Evolutionary conservation across 2,113 vertebrate genomes (phyloP).

Genomic region (Prinia subflava): DNA sequence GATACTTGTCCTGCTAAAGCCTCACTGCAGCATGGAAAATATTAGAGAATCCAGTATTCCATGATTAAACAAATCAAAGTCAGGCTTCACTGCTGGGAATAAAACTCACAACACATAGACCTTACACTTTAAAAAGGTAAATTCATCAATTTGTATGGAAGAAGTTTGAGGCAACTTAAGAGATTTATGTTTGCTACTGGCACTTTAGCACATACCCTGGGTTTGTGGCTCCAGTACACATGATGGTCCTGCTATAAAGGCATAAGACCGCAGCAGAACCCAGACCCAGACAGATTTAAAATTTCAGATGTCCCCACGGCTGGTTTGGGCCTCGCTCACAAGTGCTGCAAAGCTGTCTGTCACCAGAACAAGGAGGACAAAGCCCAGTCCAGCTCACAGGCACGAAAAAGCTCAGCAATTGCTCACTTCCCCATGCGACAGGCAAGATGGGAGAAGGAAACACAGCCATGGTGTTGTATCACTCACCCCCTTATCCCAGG

Average conservation of each 20-base stretch:
- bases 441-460: neutral
- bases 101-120: neutral
- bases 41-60: neutral
- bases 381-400: neutral
- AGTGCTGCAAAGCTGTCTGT: neutral
- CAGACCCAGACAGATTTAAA: neutral
- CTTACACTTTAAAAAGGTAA: neutral
- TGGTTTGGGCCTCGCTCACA: neutral
- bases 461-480: neutral
- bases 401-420: neutral
- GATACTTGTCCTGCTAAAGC: neutral
- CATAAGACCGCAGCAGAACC: neutral
- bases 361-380: neutral
- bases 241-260: neutral
- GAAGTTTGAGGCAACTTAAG: neutral
- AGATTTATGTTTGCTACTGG: neutral
- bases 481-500: neutral
- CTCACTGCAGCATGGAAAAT: neutral
- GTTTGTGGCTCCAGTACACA: rapidly evolving
- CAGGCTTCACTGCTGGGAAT: neutral
- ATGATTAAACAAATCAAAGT: neutral
- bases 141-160: neutral
- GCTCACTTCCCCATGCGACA: neutral
- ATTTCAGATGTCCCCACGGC: neutral
- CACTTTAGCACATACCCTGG: neutral